Base-by-base conservation (phyloP, 2,113 vertebrate species). In the Aramus guarauna region DNA sequence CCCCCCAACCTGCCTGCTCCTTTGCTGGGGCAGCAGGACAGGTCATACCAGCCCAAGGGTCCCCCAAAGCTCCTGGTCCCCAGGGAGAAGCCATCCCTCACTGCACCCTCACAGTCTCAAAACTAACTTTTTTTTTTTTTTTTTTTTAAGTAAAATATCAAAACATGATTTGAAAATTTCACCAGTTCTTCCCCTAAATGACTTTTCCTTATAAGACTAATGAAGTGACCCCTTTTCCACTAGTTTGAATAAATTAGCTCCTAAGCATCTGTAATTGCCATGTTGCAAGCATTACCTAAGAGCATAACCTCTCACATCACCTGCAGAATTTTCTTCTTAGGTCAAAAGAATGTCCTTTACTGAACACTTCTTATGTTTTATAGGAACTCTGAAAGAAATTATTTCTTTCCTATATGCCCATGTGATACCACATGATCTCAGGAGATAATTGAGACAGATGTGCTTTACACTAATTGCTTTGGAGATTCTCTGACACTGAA, bases 381-480 rank as follows among this genome's bases (percentile, higher is more conserved):
- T 27, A 77, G 39, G 64, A 91, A 86, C 21, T 62, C 27, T 36
- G 53, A 82, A 92, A 92, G 85, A 94, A 93, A 83, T 9, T 45
- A 69, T 79, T 79, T 92, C 36, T 83, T 15, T 68, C 27, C 74
- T 43, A 43, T 63, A 74, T 83, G 67, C 71, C 72, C 43, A 53
- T 67, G 41, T 43, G 80, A 55, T 96, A 68, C 27, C 30, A 78
- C 52, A 78, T 71, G 68, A 90, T 85, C 90, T 92, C 88, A 71
- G 76, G 90, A 92, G 90, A 78, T 71, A 94, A 93, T 47, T 52
- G 47, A 95, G 85, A 84, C 88, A 95, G 85, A 67, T 88, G 68
- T 86, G 43, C 36, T 90, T 80, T 74, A 41, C 26, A 71, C 72
- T 96, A 96, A 96, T 96, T 96, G 88, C 95, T 96, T 96, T 92